Conservation (phyloP, 2,888 invertebrate species). For the Barypeithes pellucidus region DNA sequence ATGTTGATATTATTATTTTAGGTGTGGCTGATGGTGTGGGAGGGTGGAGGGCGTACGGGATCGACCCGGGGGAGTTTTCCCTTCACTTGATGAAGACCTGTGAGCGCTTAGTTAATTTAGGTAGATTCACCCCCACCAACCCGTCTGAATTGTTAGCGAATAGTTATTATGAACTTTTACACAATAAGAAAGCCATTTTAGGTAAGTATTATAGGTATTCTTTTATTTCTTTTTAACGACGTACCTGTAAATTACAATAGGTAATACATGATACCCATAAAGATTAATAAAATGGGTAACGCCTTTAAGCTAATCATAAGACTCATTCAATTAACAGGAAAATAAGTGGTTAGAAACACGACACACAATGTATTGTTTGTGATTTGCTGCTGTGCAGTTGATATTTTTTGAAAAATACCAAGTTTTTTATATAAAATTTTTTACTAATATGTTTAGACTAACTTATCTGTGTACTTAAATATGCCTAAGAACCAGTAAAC, state of each 20-base stretch:
- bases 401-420: no score
- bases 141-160: constrained; percentile 92
- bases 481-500: no score
- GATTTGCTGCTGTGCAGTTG: neutral
- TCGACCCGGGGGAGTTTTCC: constrained; percentile 98
- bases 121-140: constrained; percentile 88
- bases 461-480: no score
- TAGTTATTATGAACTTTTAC: constrained; percentile 92
- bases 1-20: constrained; percentile 72
- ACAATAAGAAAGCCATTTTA: constrained; percentile 93
- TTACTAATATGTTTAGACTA: no score
- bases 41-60: constrained; percentile 97
- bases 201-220: constrained; percentile 71
- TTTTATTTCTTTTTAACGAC: no score
- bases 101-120: constrained; percentile 91
- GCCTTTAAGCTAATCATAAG: neutral
- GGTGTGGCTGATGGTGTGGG: constrained; percentile 99
- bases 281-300: no score
- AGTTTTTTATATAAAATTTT: no score
- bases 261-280: no score
- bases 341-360: neutral
- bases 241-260: no score
- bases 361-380: neutral
- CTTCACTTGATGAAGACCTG: constrained; percentile 95
- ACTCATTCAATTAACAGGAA: neutral